These are phyloP conservation scores for Lophius americanus DNA, from an alignment of 2,797 vertebrate genomes.

Conservation along the genomic window DNA sequence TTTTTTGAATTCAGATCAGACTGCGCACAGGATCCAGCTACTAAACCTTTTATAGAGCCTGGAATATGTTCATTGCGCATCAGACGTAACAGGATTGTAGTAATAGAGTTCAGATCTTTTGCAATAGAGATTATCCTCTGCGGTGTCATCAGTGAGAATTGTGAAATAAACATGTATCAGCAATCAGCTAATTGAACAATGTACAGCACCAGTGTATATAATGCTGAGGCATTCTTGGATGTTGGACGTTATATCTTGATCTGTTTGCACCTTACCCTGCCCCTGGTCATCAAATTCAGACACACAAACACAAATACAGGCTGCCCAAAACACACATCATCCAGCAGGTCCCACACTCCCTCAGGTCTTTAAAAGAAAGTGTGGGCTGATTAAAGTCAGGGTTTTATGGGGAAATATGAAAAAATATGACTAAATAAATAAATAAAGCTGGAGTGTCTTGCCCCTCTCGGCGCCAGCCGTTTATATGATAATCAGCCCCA, in stretches of 20 bases:
- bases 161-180: constrained; percentile 9
- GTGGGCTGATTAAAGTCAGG: constrained; percentile 72
- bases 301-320: constrained; percentile 18
- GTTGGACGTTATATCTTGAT: constrained; percentile 6
- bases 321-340: constrained; percentile 5
- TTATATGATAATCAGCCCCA: constrained; percentile 84
- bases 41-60: no score
- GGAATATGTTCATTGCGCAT: no score
- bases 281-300: constrained; percentile 12
- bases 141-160: constrained; percentile 9
- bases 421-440: constrained; percentile 78
- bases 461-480: constrained; percentile 74
- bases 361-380: constrained; percentile 72
- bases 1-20: no score
- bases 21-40: no score
- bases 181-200: constrained; percentile 26
- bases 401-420: constrained; percentile 69
- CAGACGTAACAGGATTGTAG: no score
- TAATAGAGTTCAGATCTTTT: no score
- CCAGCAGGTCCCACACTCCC: constrained; percentile 58
- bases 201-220: constrained; percentile 1
- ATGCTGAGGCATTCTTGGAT: constrained; percentile 15
- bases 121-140: no score
- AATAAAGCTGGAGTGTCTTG: constrained; percentile 70
- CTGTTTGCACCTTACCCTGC: constrained; percentile 13